These are phyloP conservation scores for Paramormyrops kingsleyae DNA, from an alignment of 2,113 vertebrate species.

Conservation along the genomic window DNA sequence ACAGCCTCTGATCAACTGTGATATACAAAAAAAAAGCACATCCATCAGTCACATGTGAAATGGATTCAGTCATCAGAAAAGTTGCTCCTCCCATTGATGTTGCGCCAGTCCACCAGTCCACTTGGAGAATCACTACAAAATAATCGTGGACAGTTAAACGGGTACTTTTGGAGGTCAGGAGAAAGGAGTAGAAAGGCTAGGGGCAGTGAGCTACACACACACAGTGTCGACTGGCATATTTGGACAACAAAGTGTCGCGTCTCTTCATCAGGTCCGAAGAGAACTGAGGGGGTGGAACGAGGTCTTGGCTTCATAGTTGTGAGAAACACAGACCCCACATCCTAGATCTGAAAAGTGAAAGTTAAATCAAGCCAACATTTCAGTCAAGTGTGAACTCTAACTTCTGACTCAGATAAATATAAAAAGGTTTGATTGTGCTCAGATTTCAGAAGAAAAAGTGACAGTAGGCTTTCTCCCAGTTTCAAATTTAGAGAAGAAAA, in stretches of 20 bases:
- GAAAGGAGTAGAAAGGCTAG: not conserved
- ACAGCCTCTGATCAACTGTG: not conserved
- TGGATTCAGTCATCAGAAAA: not conserved
- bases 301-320: not conserved
- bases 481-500: not conserved
- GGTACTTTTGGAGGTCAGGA: not conserved
- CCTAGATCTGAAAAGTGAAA: not conserved
- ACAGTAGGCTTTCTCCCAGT: not conserved
- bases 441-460: not conserved
- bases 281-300: not conserved
- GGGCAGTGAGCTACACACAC: not conserved
- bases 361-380: not conserved
- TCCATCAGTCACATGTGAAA: not conserved
- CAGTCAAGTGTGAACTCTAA: not conserved
- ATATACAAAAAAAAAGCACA: not conserved
- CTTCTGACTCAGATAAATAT: not conserved
- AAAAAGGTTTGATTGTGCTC: slow-evolving; percentile 1
- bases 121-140: not conserved
- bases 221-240: slow-evolving; percentile 17
- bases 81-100: not conserved
- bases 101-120: no score
- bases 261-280: not conserved
- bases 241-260: not conserved
- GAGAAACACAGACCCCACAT: not conserved
- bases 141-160: not conserved